phyloP scores from a whole-genome alignment of 92 coral and sea anemone genomes.

The Zoanthus sociatus region DNA sequence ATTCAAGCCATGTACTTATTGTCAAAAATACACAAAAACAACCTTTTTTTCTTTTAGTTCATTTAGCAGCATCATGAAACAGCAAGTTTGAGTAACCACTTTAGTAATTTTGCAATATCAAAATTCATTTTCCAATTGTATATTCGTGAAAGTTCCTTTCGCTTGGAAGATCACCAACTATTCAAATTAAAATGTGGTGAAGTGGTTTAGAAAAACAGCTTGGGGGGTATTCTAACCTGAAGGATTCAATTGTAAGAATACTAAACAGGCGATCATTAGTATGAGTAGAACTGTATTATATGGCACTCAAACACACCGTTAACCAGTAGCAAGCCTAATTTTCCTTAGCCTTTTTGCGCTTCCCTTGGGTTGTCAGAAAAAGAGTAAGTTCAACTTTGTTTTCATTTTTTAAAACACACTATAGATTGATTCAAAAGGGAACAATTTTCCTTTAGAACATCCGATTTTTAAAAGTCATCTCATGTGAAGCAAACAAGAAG shows the following conservation, averaged over 20 bases:
- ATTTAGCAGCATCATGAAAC: too few species aligned
- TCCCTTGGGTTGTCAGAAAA: neutral
- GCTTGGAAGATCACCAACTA: neutral
- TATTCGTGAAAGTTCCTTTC: neutral
- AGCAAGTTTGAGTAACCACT: neutral
- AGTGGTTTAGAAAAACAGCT: neutral
- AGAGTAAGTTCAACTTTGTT: neutral
- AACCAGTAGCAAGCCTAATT: neutral
- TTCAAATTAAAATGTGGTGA: slow-evolving; percentile 8
- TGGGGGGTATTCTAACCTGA: neutral
- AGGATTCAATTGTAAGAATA: neutral
- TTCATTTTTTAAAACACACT: neutral
- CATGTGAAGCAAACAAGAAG: neutral
- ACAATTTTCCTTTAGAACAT: neutral
- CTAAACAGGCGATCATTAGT: neutral
- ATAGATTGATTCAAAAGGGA: neutral
- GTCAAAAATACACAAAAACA: neutral
- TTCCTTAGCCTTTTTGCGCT: neutral
- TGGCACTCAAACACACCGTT: neutral
- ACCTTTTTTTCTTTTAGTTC: too few species aligned
- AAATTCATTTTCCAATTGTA: neutral
- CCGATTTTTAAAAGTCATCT: neutral
- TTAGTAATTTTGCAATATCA: neutral
- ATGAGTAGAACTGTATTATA: neutral
- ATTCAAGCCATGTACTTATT: neutral